Evolutionary conservation across 2,113 vertebrate species (phyloP).

Genomic region (Scopus umbretta): DNA sequence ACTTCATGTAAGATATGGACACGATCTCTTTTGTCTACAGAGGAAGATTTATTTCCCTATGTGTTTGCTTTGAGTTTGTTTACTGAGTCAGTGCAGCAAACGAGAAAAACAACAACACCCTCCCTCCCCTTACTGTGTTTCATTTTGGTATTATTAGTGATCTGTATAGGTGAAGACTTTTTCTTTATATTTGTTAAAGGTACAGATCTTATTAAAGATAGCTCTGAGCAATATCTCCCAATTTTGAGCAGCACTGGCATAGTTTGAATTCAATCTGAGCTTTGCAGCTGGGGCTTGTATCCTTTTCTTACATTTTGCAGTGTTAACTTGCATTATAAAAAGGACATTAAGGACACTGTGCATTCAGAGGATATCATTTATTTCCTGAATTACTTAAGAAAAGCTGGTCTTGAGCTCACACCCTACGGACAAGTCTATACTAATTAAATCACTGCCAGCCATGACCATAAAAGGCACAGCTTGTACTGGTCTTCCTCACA

Average conservation of each 20-base stretch:
- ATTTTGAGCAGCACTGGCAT: background rate
- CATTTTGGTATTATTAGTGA: background rate
- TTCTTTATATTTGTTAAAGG: background rate
- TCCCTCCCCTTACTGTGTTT: background rate
- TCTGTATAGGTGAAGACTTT: background rate
- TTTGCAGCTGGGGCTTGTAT: background rate
- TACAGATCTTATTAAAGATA: background rate
- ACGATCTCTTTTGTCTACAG: background rate
- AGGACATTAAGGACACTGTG: background rate
- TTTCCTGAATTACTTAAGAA: constrained; percentile 6
- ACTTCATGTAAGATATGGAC: background rate
- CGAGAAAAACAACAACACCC: background rate
- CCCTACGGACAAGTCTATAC: background rate
- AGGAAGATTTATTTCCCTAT: background rate
- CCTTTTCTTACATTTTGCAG: background rate
- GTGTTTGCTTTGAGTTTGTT: background rate
- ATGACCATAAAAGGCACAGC: background rate
- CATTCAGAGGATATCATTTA: background rate
- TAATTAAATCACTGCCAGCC: constrained; percentile 13
- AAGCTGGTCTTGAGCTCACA: background rate
- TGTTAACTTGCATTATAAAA: background rate
- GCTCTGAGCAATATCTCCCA: background rate
- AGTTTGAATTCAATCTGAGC: background rate
- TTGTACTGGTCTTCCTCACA: background rate
- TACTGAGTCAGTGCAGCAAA: background rate